A percentile compares a stretch with the other conserved stretches of the same genome.
These are phyloP conservation scores for Dryoscopus gambensis DNA, from an alignment of 2,113 vertebrate species.

Conservation along the genomic window DNA sequence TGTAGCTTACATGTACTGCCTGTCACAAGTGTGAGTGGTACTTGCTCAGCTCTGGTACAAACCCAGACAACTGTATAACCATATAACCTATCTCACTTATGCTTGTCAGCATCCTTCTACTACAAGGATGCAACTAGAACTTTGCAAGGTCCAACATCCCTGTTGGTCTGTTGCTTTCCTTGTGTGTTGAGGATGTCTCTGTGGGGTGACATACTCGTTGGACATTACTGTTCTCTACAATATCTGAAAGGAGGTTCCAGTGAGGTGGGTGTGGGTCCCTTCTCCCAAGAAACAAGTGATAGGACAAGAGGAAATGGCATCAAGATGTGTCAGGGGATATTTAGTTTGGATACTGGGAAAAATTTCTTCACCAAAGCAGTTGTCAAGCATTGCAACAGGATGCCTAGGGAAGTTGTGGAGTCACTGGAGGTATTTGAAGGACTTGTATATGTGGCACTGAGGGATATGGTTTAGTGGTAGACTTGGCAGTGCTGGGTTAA, in stretches of 20 bases:
- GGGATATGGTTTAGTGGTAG: background rate
- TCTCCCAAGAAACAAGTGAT: background rate
- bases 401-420: background rate
- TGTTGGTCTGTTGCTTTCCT: background rate
- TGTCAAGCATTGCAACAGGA: background rate
- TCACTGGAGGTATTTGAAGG: background rate
- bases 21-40: background rate
- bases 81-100: background rate
- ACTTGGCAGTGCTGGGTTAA: background rate
- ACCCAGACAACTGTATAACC: background rate
- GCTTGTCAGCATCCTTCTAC: background rate
- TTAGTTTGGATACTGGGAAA: background rate
- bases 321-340: background rate
- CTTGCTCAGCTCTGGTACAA: background rate
- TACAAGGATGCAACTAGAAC: background rate
- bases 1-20: rapidly evolving
- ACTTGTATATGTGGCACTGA: background rate
- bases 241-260: background rate
- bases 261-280: background rate
- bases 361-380: background rate
- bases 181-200: too few species aligned
- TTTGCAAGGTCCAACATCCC: background rate
- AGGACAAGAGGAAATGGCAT: background rate
- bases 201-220: background rate
- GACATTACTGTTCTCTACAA: rapidly evolving